phyloP scores from a whole-genome alignment of 2,888 invertebrate genomes.

The Xanthia togata region DNA sequence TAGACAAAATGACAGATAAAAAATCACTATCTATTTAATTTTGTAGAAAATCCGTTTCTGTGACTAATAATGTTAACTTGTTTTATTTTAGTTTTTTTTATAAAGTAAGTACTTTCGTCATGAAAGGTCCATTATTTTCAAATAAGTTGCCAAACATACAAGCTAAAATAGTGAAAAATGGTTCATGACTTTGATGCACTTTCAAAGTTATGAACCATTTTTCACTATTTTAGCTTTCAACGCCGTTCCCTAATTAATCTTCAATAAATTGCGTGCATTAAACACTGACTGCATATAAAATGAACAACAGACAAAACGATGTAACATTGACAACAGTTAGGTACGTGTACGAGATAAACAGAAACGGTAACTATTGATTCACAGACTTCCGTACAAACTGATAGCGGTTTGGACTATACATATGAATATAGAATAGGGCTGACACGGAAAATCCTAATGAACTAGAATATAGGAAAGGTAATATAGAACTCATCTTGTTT shows the following conservation, averaged over 20 bases:
- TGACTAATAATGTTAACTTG: not conserved
- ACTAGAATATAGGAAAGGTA: not conserved
- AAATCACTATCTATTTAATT: too few relatives aligned
- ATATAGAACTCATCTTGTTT: not conserved
- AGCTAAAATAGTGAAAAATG: too few relatives aligned
- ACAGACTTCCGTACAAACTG: slow-evolving; percentile 70
- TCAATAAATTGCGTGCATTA: slow-evolving; percentile 19
- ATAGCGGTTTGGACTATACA: slow-evolving; percentile 54
- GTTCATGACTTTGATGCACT: too few relatives aligned
- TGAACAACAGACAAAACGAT: slow-evolving; percentile 40
- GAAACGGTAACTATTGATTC: slow-evolving; percentile 74
- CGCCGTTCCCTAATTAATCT: not conserved
- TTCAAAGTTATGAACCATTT: not conserved
- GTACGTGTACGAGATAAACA: slow-evolving; percentile 57
- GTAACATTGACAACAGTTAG: slow-evolving; percentile 51
- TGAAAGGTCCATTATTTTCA: not conserved
- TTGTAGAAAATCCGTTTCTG: too few relatives aligned
- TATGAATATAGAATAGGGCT: slow-evolving; percentile 55
- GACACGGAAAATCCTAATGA: not conserved
- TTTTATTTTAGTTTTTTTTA: not conserved
- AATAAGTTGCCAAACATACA: not conserved
- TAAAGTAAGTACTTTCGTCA: not conserved
- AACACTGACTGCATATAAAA: slow-evolving; percentile 15
- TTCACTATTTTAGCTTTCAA: not conserved
- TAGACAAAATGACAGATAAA: too few relatives aligned